A percentile compares a stretch with the other conserved stretches of the same genome.
Evolutionary conservation across 2,113 vertebrate species (phyloP).

Genomic region (Tenrec ecaudatus): DNA sequence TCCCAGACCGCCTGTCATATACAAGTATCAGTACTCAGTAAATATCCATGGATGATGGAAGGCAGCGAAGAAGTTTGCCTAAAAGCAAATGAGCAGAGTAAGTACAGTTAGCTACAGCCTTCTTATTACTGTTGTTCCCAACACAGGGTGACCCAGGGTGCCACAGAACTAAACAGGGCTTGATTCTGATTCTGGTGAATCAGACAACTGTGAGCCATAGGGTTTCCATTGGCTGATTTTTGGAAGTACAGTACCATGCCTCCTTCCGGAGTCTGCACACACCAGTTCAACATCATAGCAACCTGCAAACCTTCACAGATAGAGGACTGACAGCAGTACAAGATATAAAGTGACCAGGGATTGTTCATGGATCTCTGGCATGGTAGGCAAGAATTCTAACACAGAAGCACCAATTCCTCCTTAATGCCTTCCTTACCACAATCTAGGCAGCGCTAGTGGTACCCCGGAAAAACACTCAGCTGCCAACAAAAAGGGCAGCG

Average conservation of each 20-base stretch:
- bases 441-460: background rate
- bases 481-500: background rate
- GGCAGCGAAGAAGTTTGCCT: too few relatives aligned
- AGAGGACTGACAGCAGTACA: background rate
- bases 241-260: too few relatives aligned
- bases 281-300: background rate
- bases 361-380: background rate
- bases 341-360: background rate
- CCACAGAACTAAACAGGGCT: background rate
- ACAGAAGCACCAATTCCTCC: background rate
- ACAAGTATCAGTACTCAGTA: too few relatives aligned
- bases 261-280: background rate
- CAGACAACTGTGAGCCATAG: background rate
- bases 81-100: too few relatives aligned
- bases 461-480: background rate
- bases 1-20: too few relatives aligned
- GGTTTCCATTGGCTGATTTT: background rate
- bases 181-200: background rate
- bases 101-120: too few relatives aligned
- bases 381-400: background rate
- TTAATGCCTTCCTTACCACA: background rate
- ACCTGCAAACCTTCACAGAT: background rate
- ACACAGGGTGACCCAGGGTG: background rate
- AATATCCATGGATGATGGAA: too few relatives aligned
- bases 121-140: background rate